Conservation (phyloP, 2,888 invertebrate species). For the Eristalis arbustorum region DNA sequence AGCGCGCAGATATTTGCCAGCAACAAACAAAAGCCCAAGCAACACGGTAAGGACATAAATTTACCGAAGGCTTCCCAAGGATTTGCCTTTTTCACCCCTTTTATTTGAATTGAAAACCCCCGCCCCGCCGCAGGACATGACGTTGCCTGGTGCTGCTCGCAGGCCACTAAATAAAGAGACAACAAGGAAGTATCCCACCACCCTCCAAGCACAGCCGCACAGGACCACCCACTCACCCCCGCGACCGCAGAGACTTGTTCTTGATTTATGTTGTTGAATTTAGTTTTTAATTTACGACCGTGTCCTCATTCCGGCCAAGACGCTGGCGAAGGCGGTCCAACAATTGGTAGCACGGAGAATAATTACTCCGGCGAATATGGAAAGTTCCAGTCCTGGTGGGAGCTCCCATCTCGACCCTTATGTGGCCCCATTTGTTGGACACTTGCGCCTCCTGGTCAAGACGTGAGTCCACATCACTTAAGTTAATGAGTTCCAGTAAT, state of each 20-base stretch:
- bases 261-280: conserved; percentile 63
- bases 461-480: conserved; percentile 66
- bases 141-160: not conserved
- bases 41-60: conserved; percentile 58
- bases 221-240: conserved; percentile 1
- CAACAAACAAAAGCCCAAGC: conserved; percentile 60
- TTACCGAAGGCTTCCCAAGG: conserved; percentile 47
- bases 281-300: conserved; percentile 66
- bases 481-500: conserved; percentile 71
- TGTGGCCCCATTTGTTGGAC: conserved; percentile 38
- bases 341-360: conserved; percentile 44
- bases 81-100: conserved; percentile 69
- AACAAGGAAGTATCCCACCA: conserved; percentile 36
- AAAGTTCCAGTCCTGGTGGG: not conserved
- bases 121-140: conserved; percentile 65
- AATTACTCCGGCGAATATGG: conserved; percentile 40
- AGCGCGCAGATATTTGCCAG: conserved; percentile 52
- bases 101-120: conserved; percentile 70
- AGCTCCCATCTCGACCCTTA: conserved; percentile 21
- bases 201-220: not conserved
- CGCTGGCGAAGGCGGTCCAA: not conserved
- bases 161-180: conserved; percentile 68
- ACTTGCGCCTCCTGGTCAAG: conserved; percentile 37
- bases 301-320: not conserved
- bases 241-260: conserved; percentile 23